Evolutionary conservation across 2,888 invertebrate genomes (phyloP).

Genomic region (Allolobophora icterica): DNA sequence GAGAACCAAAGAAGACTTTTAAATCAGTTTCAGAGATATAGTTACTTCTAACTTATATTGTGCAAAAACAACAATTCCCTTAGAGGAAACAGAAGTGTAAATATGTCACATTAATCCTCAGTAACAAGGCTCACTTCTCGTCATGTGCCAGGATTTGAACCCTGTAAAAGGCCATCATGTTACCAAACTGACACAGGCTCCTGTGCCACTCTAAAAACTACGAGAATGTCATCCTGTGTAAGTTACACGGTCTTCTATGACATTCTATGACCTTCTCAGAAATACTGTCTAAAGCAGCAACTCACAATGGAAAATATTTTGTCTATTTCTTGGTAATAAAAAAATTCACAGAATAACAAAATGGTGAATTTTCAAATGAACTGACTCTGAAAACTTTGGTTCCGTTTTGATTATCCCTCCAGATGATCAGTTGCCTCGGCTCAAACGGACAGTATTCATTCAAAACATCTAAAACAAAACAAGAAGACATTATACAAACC

Average conservation of each 20-base stretch:
- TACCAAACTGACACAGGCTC: background rate
- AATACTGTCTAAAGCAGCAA: background rate
- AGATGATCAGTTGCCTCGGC: conserved; percentile 46
- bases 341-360: conserved; percentile 3
- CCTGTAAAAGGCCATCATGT: background rate
- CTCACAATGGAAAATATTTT: background rate
- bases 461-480: background rate
- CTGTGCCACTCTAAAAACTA: background rate
- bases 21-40: too few species aligned
- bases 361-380: background rate
- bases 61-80: background rate
- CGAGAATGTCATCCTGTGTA: too few species aligned
- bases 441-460: conserved; percentile 39
- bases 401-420: conserved; percentile 45
- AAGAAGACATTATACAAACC: background rate
- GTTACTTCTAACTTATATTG: too few species aligned
- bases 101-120: background rate
- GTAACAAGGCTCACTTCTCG: background rate
- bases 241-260: background rate
- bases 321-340: background rate
- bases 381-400: conserved; percentile 46
- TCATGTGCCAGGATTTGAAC: background rate
- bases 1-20: too few species aligned
- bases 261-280: too few species aligned
- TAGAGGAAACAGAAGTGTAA: background rate